These are phyloP conservation scores for Myripristis jacobus DNA, from an alignment of 2,797 vertebrate genomes.

Conservation along the genomic window DNA sequence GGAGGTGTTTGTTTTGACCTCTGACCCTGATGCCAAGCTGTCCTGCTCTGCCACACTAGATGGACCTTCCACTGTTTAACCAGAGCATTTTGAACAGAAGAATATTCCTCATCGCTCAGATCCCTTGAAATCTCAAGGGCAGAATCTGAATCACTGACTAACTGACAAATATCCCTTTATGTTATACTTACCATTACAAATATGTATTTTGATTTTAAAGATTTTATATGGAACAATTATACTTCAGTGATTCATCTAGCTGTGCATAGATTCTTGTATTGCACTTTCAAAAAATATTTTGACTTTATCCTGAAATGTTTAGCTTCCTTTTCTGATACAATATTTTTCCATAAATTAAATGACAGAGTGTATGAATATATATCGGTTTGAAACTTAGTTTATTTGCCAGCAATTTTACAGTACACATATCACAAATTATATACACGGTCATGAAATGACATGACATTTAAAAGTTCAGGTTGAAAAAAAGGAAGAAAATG, in stretches of 20 bases:
- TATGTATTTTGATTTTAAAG: constrained; percentile 29
- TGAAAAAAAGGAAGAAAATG: constrained; percentile 12
- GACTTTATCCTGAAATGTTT: constrained; percentile 18
- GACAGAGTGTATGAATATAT: constrained; percentile 18
- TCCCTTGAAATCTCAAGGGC: too few relatives aligned
- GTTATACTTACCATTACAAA: not conserved
- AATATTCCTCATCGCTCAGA: too few relatives aligned
- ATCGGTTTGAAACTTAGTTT: constrained; percentile 42
- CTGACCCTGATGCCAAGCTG: not conserved
- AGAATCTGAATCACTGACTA: too few relatives aligned
- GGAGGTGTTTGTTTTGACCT: not conserved
- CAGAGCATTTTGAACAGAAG: too few relatives aligned
- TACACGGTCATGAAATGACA: constrained; percentile 40
- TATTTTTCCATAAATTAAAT: constrained; percentile 54
- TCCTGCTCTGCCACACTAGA: not conserved
- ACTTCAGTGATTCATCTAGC: not conserved
- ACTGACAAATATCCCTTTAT: constrained; percentile 3
- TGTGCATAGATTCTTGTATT: constrained; percentile 15
- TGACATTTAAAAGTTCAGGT: constrained; percentile 61
- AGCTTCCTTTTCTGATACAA: constrained; percentile 1
- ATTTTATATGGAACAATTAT: constrained; percentile 29
- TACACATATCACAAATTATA: constrained; percentile 47
- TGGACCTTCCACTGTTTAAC: not conserved
- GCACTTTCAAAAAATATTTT: not conserved
- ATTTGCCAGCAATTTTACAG: constrained; percentile 57